These are phyloP conservation scores for Eilema caniola DNA, from an alignment of 2,888 invertebrate genomes.

Conservation along the genomic window DNA sequence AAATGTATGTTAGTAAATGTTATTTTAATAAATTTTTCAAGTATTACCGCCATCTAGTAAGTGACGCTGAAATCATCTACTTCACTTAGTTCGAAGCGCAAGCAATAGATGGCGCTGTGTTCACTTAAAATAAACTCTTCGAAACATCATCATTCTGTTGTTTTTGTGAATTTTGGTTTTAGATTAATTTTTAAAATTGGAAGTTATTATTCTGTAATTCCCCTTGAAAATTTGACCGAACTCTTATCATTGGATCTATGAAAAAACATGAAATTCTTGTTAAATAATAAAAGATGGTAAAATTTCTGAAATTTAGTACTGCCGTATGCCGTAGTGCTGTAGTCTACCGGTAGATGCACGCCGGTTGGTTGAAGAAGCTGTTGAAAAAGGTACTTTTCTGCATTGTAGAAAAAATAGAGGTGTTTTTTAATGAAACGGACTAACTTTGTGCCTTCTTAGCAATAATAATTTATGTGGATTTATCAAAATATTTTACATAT, in stretches of 20 bases:
- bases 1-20: background rate
- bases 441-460: background rate
- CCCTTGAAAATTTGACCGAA: too few relatives aligned
- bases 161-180: slow-evolving; percentile 10
- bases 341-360: too few relatives aligned
- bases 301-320: too few relatives aligned
- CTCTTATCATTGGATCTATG: too few relatives aligned
- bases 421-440: background rate
- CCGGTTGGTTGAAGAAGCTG: too few relatives aligned
- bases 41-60: slow-evolving; percentile 62
- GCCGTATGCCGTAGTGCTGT: too few relatives aligned
- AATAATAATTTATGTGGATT: background rate
- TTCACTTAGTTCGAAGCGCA: slow-evolving; percentile 19
- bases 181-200: slow-evolving; percentile 4
- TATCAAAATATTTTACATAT: background rate
- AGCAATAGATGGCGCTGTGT: slow-evolving; percentile 62
- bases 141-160: background rate
- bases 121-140: background rate
- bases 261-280: too few relatives aligned
- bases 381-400: too few relatives aligned
- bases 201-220: too few relatives aligned
- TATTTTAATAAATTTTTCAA: background rate
- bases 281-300: too few relatives aligned
- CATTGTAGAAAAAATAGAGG: too few relatives aligned
- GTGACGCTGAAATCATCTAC: slow-evolving; percentile 30